Base-by-base conservation (phyloP, 2,113 vertebrate species). In the Neopipo cinnamomea region DNA sequence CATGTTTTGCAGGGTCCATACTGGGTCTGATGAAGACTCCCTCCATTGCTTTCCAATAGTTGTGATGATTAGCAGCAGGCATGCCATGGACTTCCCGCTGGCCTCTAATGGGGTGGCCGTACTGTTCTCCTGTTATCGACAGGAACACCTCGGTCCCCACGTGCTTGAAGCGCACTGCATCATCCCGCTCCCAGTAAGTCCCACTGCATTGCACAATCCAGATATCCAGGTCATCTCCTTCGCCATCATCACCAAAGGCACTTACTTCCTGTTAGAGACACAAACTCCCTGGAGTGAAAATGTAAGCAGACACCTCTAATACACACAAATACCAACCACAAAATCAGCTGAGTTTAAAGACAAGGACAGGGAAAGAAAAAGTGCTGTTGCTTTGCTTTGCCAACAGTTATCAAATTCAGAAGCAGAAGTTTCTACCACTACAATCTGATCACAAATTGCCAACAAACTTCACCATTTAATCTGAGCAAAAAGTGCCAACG, bases 1-100 rank as follows among this genome's bases (percentile, higher is more conserved):
- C 99, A 0, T 99, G 99, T 63, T 97, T 97, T 25, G 95, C 84
- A 81, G 98, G 93, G 85, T 98, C 94, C 49, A 95, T 76, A 44
- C 98, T 98, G 81, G 99, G 98, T 97, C 99, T 99, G 97, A 99
- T 98, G 97, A 99, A 99, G 93, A 99, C 97, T 6, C 99, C 99
- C 92, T 99, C 99, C 99, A 99, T 99, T 85, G 98, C 98, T 68
- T 98, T 99, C 99, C 99, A 99, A 56, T 98, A 99, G 96, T 98
- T 99, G 98, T 99, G 97, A 14, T 98, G 97, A 93, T 97, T 99
- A 89, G 99, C 92, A 1, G 98, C 85, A 73, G 96, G 56, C 98
- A 99, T 99, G 94, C 98, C 99, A 18, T 99, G 99, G 8, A 99
- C 99, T 93, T 99, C 99, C 3, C 98, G 97, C 77, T 99, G 99